Evolutionary conservation across 2,888 invertebrate genomes (phyloP).

Genomic region (Chaetoderma sp.): DNA sequence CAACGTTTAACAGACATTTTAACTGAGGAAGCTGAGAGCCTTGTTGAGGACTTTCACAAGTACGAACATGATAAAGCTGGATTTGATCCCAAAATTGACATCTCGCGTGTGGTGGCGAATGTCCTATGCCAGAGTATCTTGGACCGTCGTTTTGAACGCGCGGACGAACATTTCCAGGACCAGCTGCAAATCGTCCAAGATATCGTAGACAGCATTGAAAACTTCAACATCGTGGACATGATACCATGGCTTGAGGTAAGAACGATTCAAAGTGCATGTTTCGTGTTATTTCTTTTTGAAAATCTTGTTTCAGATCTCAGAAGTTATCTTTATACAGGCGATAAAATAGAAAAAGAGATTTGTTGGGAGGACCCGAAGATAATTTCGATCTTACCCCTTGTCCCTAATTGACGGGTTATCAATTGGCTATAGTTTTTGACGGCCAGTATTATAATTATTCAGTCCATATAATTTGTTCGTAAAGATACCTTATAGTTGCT

Average conservation of each 20-base stretch:
- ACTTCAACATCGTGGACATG: conserved; percentile 37
- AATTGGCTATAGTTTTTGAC: too few species aligned
- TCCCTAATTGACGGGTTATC: too few species aligned
- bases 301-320: too few species aligned
- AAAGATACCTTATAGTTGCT: too few species aligned
- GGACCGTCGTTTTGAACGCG: conserved; percentile 28
- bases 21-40: conserved; percentile 23
- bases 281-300: not conserved
- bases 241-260: conserved; percentile 39
- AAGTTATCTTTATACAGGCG: too few species aligned
- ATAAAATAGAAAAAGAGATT: too few species aligned
- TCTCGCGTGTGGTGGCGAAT: conserved; percentile 36
- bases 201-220: conserved; percentile 39
- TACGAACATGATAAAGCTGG: conserved; percentile 4
- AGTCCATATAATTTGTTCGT: too few species aligned
- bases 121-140: conserved; percentile 35
- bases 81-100: conserved; percentile 34
- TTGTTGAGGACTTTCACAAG: conserved; percentile 22
- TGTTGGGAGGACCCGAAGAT: too few species aligned
- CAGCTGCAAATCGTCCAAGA: conserved; percentile 36
- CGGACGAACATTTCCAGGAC: conserved; percentile 30
- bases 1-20: conserved; percentile 24
- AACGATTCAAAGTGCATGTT: not conserved
- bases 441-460: too few species aligned
- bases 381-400: too few species aligned